These are phyloP conservation scores for Melozone crissalis DNA, from an alignment of 2,113 vertebrate genomes.

Conservation along the genomic window DNA sequence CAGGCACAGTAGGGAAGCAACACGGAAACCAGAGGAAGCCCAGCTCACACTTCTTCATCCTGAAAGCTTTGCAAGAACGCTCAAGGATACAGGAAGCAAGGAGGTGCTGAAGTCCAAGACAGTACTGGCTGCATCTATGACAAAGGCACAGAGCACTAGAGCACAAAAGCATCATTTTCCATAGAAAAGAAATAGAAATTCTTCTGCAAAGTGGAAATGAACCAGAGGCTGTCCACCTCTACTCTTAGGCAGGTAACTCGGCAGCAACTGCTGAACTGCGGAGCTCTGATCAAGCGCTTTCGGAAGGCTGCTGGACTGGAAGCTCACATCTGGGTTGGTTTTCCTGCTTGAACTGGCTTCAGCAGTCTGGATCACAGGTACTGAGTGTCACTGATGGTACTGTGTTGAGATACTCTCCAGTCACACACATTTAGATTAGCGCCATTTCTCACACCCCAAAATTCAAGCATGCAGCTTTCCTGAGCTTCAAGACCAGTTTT, in stretches of 20 bases:
- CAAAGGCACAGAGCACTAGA: not conserved
- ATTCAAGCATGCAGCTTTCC: not conserved
- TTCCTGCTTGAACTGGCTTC: not conserved
- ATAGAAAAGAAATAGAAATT: not conserved
- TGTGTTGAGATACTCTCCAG: not conserved
- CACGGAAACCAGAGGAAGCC: not conserved
- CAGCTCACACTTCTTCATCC: not conserved
- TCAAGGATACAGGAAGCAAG: not conserved
- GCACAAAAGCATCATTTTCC: not conserved
- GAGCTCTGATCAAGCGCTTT: not conserved
- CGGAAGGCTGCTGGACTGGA: not conserved
- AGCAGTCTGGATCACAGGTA: not conserved
- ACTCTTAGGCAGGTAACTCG: not conserved
- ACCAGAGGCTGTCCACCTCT: not conserved
- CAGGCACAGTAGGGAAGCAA: not conserved
- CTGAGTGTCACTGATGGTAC: fast-evolving
- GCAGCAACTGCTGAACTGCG: fast-evolving
- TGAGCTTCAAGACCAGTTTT: not conserved
- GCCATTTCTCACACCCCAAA: not conserved
- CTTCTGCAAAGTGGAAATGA: not conserved
- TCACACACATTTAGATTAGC: not conserved
- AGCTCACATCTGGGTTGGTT: not conserved
- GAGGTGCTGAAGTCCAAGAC: not conserved
- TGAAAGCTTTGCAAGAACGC: not conserved
- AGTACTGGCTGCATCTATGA: not conserved